Evolutionary conservation across 2,797 vertebrate genomes (phyloP).

Genomic region (Esox lucius): DNA sequence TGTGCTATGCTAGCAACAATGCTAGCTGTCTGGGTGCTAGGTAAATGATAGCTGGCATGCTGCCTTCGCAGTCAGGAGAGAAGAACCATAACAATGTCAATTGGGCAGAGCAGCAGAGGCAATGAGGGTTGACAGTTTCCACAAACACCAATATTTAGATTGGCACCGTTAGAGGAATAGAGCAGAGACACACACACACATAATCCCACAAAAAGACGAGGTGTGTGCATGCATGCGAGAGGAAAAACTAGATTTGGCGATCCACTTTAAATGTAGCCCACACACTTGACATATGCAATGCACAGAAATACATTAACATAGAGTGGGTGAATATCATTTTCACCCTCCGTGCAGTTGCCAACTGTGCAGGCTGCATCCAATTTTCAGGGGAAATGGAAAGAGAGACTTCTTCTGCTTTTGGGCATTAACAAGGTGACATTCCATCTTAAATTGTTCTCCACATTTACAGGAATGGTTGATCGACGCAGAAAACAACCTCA

Average conservation of each 20-base stretch:
- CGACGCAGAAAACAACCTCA: no score
- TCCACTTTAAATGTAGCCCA: slow-evolving; percentile 43
- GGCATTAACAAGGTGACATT: no score
- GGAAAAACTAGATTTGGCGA: slow-evolving; percentile 20
- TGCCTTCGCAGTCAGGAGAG: not conserved
- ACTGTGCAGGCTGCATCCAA: no score
- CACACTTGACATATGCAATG: slow-evolving; percentile 3
- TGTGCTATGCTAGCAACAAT: no score
- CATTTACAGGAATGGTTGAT: no score
- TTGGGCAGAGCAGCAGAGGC: not conserved
- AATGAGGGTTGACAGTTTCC: not conserved
- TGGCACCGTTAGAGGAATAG: slow-evolving; percentile 33
- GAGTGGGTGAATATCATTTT: no score
- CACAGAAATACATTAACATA: no score
- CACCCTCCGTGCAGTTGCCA: no score
- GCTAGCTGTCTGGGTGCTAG: no score
- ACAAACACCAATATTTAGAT: slow-evolving; percentile 1
- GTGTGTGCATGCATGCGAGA: slow-evolving; percentile 30
- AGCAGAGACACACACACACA: slow-evolving; percentile 30
- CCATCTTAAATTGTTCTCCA: no score
- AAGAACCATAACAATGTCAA: not conserved
- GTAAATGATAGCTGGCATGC: not conserved
- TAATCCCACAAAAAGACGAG: slow-evolving; percentile 42
- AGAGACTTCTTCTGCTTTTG: no score
- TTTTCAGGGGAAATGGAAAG: no score